Percentiles rank a stretch among this genome's conserved stretches.
phyloP scores from a whole-genome alignment of 2,888 invertebrate genomes.

The Monoplex corrugatus region DNA sequence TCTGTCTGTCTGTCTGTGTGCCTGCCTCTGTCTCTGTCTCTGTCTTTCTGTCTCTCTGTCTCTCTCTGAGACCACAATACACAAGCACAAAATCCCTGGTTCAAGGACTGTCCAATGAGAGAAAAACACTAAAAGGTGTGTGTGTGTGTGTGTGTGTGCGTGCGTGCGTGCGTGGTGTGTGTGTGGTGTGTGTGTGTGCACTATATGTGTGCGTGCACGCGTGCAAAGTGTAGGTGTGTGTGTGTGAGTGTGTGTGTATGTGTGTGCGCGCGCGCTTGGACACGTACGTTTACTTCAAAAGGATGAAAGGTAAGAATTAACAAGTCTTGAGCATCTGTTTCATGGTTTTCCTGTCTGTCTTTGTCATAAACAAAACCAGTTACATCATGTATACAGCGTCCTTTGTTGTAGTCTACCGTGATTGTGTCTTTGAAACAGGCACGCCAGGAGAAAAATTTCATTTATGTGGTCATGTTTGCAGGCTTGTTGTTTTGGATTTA shows the following conservation, averaged over 20 bases:
- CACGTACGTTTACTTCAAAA: too few species aligned
- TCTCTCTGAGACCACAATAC: not conserved
- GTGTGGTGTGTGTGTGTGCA: constrained; percentile 10
- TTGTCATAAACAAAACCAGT: not conserved
- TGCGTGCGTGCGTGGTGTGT: not conserved
- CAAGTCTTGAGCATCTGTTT: constrained; percentile 35
- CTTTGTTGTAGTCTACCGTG: too few species aligned
- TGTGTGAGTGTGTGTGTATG: constrained; percentile 7
- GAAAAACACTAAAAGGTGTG: not conserved
- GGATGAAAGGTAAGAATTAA: too few species aligned
- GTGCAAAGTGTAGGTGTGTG: not conserved
- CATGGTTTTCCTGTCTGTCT: constrained; percentile 21
- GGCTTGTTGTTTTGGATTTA: too few species aligned
- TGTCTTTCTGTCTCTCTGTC: constrained; percentile 27
- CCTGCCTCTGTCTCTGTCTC: constrained; percentile 33
- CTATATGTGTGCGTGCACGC: not conserved
- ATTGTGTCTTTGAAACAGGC: too few species aligned
- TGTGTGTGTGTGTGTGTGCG: not conserved
- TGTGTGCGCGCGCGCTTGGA: not conserved
- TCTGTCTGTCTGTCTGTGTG: not conserved
- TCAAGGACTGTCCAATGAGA: not conserved
- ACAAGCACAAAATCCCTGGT: too few species aligned
- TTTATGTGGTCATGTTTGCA: too few species aligned
- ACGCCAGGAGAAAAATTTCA: too few species aligned
- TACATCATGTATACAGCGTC: not conserved